Conservation (phyloP, 2,888 invertebrate species). For the Anagyrus pseudococci region DNA sequence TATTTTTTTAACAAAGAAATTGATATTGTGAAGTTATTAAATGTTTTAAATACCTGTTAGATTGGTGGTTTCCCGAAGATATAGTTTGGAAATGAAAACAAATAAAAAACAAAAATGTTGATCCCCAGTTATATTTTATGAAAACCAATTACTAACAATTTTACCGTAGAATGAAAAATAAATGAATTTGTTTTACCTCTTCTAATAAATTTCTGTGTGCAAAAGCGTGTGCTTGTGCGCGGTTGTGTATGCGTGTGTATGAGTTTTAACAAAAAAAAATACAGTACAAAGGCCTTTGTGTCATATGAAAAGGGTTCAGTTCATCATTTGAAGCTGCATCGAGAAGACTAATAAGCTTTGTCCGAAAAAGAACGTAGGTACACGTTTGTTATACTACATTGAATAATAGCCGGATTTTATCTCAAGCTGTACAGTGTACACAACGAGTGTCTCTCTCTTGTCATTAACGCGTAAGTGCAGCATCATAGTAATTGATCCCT, state of each 20-base stretch:
- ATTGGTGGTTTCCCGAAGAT: too few species aligned
- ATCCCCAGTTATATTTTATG: too few species aligned
- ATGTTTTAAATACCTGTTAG: too few species aligned
- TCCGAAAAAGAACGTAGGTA: conserved; percentile 55
- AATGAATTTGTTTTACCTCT: too few species aligned
- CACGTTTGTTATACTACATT: conserved; percentile 53
- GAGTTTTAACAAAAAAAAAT: conserved; percentile 22
- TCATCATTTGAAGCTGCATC: conserved; percentile 61
- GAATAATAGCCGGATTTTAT: conserved; percentile 42
- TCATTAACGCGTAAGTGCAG: conserved; percentile 49
- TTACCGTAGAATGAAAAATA: too few species aligned
- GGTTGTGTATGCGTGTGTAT: conserved; percentile 14
- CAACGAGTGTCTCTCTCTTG: conserved; percentile 10
- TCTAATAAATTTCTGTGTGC: too few species aligned
- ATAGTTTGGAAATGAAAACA: too few species aligned
- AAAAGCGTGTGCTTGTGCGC: too few species aligned
- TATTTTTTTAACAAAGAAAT: too few species aligned
- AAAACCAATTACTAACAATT: too few species aligned
- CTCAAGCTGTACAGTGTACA: conserved; percentile 43
- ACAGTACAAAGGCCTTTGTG: conserved; percentile 23
- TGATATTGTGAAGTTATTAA: too few species aligned
- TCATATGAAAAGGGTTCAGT: conserved; percentile 61
- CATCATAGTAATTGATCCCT: conserved; percentile 61
- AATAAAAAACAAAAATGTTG: too few species aligned
- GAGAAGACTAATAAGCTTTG: conserved; percentile 54